A percentile compares a stretch with the other conserved stretches of the same genome.
Evolutionary conservation across 1,140 invertebrate species (phyloP).

Genomic region (Chlorops oryzae): DNA sequence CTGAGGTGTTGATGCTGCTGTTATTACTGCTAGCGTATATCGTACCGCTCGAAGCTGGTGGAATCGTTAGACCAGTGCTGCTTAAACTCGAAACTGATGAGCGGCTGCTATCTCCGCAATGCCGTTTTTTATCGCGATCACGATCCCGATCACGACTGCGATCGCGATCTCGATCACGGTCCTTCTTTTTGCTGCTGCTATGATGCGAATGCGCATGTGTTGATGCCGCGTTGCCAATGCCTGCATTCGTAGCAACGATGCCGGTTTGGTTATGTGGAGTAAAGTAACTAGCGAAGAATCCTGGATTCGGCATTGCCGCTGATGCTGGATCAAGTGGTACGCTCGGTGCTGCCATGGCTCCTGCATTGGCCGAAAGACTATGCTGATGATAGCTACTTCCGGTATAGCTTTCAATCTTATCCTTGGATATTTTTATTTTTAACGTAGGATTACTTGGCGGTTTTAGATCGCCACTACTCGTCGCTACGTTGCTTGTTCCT

Average conservation of each 20-base stretch:
- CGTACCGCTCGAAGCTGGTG: too few species aligned
- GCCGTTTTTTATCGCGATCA: conserved; percentile 43
- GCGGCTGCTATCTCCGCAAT: conserved; percentile 31
- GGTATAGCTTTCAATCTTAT: conserved; percentile 39
- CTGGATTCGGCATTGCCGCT: neutral
- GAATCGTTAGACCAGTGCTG: too few species aligned
- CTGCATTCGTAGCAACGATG: neutral
- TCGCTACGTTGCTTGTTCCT: conserved; percentile 15
- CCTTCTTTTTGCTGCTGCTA: conserved; percentile 52
- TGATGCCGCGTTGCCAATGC: conserved; percentile 12
- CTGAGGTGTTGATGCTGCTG: too few species aligned
- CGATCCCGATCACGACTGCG: conserved; percentile 45
- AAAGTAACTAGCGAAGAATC: neutral
- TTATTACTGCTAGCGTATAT: too few species aligned
- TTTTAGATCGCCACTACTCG: too few species aligned
- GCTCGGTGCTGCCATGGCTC: neutral
- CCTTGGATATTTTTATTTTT: conserved; percentile 56
- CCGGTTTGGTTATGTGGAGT: too few species aligned
- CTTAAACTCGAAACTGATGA: conserved; percentile 8
- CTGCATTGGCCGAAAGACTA: neutral
- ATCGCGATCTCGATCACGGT: conserved; percentile 49
- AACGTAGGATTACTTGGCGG: conserved; percentile 48
- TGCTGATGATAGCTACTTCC: neutral
- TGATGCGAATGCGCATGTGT: conserved; percentile 6
- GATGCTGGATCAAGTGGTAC: neutral